Evolutionary conservation across 2,888 invertebrate species (phyloP).

Genomic region (Lasioglossum leucozonium): DNA sequence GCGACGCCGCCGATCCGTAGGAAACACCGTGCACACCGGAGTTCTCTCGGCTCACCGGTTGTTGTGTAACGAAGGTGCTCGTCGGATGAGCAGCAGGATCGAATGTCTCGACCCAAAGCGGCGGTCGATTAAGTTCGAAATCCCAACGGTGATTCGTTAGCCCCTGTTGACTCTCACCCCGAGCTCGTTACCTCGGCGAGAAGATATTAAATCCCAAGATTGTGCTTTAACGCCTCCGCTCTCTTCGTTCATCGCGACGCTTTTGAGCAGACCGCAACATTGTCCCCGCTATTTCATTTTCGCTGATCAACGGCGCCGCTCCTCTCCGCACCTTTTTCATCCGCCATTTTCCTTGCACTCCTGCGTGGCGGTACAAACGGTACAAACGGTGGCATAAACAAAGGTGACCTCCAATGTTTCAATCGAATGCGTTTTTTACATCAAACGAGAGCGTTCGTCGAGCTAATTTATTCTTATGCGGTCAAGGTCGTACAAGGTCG

Average conservation of each 20-base stretch:
- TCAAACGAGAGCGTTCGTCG: too few relatives aligned
- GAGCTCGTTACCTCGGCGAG: conserved; percentile 21
- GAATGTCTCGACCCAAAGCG: conserved; percentile 2
- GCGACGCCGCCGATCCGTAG: neutral
- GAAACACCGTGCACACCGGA: neutral
- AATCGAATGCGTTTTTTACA: too few relatives aligned
- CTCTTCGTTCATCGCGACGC: neutral
- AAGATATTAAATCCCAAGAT: conserved; percentile 39
- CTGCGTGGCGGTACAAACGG: too few relatives aligned
- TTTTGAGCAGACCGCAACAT: neutral
- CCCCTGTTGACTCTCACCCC: conserved; percentile 38
- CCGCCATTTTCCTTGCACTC: neutral
- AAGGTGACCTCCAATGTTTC: too few relatives aligned
- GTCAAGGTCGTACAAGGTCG: too few relatives aligned
- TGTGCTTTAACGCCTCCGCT: conserved; percentile 4
- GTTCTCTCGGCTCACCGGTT: neutral
- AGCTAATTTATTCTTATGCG: too few relatives aligned
- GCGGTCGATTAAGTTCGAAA: conserved; percentile 54
- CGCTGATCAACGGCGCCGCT: neutral
- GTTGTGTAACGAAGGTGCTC: neutral
- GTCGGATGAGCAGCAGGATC: neutral
- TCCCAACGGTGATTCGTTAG: conserved; percentile 34
- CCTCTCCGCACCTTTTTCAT: neutral
- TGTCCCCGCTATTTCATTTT: neutral
- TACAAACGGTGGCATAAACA: too few relatives aligned